Evolutionary conservation across 2,888 invertebrate species (phyloP), one percentile per base, ranked within the genome.

Genomic region (Conops quadrifasciatus): DNA sequence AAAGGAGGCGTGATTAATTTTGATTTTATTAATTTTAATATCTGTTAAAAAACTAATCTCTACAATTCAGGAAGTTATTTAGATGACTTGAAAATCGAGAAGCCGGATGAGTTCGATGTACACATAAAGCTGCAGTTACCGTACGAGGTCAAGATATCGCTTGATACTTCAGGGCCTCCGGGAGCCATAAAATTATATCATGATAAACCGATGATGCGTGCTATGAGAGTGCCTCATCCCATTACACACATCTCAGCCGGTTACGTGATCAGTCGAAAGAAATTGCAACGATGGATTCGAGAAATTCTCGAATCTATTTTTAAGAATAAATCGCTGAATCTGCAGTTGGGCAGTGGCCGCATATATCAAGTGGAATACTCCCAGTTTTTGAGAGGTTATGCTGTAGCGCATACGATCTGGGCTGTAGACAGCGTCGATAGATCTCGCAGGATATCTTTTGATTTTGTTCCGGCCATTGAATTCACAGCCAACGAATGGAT

Each of bases 41-140:
- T n/a, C n/a, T n/a, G n/a, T n/a, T n/a, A n/a, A n/a, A n/a, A n/a
- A n/a, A n/a, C n/a, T n/a, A n/a, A n/a, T n/a, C n/a, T n/a, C n/a
- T n/a, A n/a, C n/a, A n/a, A n/a, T 66, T 49, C 47, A 75, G 77
- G 81, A 3, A 82, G 82, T 56, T 78, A 68, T 28, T 70, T 78
- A 5, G 78, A 81, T 24, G 72, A 71, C 5, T 36, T 78, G 0
- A 78, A 75, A 72, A 76, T 80, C 11, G 45, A 72, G 3, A 63
- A 70, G 26, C 81, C 81, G 0, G 78, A 82, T 60, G 82, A 83
- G 51, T 82, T 80, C 53, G 80, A 81, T 67, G 75, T 81, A 26
- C 74, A 80, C 56, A 67, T 80, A 0, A 76, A 75, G 24, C 71
- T 79, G 0, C 63, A 76, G 15, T 47, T 79, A 4, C 56, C 73